Base-by-base conservation (phyloP, 2,113 vertebrate species). In the Notothenia rossii region DNA sequence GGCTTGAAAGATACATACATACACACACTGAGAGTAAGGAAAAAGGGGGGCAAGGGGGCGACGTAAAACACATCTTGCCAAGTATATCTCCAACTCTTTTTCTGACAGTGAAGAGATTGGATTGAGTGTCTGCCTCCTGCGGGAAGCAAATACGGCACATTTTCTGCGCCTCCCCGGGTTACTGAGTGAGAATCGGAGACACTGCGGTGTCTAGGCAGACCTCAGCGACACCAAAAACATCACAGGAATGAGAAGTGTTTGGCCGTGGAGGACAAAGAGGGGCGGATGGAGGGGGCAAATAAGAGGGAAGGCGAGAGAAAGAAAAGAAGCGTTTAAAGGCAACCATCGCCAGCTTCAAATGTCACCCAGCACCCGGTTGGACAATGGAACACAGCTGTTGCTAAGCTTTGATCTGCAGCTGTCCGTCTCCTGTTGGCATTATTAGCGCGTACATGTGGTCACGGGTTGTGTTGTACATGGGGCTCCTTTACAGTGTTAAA, bases 331-430 rank as follows among this genome's bases (percentile, higher is more conserved):
- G 66, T 88, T 92, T 89, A 84, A 86, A 84, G 77, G 86, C 84
- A 75, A 71, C 83, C 77, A 75, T 77, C 29, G 66, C 60, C 12
- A 50, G 84, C 86, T 84, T 88, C 87, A 86, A 78, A 91, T 90
- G 84, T 88, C 88, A 87, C 71, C 67, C 80, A 55, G 84, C 86
- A 90, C 88, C 85, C 49, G 61, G 72, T 83, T n/a, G 82, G 79
- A 91, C 90, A 92, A 91, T 90, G 75, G 76, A 85, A 85, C 72
- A 68, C 92, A 93, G 90, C 91, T 93, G 91, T 84, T 83, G 83
- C 79, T 33, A 45, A 72, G 84, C 87, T 92, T 88, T 93, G 88
- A 90, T 85, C 85, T 86, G 88, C 90, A 89, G 89, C 90, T 89
- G 91, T 85, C 83, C 46, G 59, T 76, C 81, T 79, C 36, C 62